Conservation (phyloP, 2,113 vertebrate species). For the Upupa epops region DNA sequence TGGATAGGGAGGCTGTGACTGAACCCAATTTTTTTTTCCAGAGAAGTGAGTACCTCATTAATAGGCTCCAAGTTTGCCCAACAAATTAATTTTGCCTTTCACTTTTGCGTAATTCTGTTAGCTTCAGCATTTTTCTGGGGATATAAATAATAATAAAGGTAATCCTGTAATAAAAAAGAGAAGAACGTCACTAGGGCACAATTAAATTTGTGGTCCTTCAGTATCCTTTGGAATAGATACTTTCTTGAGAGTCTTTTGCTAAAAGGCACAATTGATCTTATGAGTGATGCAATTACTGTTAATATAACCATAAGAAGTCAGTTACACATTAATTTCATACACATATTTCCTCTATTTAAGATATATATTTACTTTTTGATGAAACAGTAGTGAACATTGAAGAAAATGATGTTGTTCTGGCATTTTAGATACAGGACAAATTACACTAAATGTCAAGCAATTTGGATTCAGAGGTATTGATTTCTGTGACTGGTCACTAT, state of each 20-base stretch:
- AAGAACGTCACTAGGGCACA: not conserved
- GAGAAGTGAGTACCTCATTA: not conserved
- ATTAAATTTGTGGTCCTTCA: not conserved
- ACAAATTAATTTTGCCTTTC: not conserved
- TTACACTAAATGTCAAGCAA: not conserved
- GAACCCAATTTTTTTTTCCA: not conserved
- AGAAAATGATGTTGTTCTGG: not conserved
- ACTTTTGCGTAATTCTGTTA: not conserved
- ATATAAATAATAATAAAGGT: not conserved
- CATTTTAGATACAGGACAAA: not conserved
- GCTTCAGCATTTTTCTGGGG: not conserved
- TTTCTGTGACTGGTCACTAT: not conserved
- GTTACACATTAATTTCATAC: not conserved
- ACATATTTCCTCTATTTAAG: not conserved
- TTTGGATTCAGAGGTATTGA: not conserved
- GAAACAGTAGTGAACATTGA: not conserved
- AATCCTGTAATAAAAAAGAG: not conserved
- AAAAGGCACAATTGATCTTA: not conserved
- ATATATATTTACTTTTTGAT: not conserved
- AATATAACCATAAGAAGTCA: not conserved
- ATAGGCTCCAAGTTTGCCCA: not conserved
- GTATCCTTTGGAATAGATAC: not conserved
- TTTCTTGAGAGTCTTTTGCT: not conserved
- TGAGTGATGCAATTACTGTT: not conserved
- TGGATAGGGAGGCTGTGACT: not conserved